Conservation (phyloP, 1,140 invertebrate species). For the Calephelis nemesis region DNA sequence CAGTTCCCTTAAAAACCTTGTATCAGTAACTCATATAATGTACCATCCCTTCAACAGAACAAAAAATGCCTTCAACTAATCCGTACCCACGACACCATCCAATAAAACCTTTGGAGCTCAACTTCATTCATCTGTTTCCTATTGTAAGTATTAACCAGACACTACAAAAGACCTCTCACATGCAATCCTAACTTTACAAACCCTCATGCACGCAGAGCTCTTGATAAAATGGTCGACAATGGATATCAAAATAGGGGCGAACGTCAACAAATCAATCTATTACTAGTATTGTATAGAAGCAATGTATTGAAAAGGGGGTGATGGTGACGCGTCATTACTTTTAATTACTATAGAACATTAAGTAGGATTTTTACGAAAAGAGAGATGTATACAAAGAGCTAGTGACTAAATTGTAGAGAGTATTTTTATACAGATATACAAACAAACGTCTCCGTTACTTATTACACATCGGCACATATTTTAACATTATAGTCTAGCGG, state of each 20-base stretch:
- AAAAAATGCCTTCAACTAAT: conserved; percentile 43
- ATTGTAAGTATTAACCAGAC: conserved; percentile 54
- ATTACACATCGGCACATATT: no score
- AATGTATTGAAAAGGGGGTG: conserved; percentile 37
- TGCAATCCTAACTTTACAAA: conserved; percentile 26
- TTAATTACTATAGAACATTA: conserved; percentile 71
- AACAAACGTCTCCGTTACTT: no score
- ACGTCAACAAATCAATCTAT: conserved; percentile 60
- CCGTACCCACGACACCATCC: conserved; percentile 45
- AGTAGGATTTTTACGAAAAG: conserved; percentile 30
- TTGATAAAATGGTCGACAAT: conserved; percentile 39
- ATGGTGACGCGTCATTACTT: conserved; percentile 65
- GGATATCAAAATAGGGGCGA: conserved; percentile 56
- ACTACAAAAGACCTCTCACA: conserved; percentile 33
- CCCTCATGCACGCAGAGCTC: conserved; percentile 36
- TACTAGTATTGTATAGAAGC: conserved; percentile 35
- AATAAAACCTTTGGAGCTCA: conserved; percentile 45
- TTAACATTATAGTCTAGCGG: no score
- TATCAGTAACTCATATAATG: no score
- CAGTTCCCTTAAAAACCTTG: no score
- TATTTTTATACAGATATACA: no score
- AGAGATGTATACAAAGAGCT: background rate
- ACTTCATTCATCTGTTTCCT: conserved; percentile 52
- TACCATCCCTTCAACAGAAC: background rate
- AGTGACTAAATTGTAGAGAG: background rate